Conservation (phyloP, 2,113 vertebrate species). For the Pao palembangensis region DNA sequence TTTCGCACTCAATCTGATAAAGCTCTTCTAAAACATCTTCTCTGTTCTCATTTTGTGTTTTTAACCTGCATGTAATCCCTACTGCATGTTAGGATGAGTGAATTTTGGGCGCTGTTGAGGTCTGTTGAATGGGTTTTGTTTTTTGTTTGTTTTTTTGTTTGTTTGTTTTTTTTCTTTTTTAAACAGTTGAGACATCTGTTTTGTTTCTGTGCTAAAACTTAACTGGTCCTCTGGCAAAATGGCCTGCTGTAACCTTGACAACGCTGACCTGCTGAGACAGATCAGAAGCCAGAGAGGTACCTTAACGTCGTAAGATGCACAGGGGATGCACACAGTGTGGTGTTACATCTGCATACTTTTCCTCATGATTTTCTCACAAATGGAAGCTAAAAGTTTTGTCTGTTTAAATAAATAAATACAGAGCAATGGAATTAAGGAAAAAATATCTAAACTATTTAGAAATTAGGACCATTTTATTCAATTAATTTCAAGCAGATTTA, state of each 20-base stretch:
- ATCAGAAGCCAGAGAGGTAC: conserved; percentile 34
- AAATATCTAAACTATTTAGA: neutral
- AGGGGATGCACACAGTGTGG: neutral
- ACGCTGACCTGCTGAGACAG: conserved; percentile 61
- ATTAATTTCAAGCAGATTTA: neutral
- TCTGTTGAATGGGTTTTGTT: conserved; percentile 2
- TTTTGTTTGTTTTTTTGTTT: too few relatives aligned
- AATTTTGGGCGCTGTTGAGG: neutral
- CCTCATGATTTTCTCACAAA: too few relatives aligned
- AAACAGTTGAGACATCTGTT: conserved; percentile 39
- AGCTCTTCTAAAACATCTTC: neutral
- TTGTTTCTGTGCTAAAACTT: conserved; percentile 56
- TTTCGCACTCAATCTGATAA: conserved; percentile 32
- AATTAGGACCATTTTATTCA: neutral
- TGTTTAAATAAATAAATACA: neutral
- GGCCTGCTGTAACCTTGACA: conserved; percentile 66
- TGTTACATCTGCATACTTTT: neutral
- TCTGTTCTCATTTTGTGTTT: neutral
- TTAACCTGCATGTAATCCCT: neutral
- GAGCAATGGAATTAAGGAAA: too few relatives aligned
- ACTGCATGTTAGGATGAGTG: too few relatives aligned
- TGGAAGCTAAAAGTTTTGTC: neutral
- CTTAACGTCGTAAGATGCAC: neutral
- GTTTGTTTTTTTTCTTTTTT: conserved; percentile 9
- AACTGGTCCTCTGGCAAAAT: conserved; percentile 63